Base-by-base conservation (phyloP, 2,797 vertebrate genomes). In the Acomys russatus region DNA sequence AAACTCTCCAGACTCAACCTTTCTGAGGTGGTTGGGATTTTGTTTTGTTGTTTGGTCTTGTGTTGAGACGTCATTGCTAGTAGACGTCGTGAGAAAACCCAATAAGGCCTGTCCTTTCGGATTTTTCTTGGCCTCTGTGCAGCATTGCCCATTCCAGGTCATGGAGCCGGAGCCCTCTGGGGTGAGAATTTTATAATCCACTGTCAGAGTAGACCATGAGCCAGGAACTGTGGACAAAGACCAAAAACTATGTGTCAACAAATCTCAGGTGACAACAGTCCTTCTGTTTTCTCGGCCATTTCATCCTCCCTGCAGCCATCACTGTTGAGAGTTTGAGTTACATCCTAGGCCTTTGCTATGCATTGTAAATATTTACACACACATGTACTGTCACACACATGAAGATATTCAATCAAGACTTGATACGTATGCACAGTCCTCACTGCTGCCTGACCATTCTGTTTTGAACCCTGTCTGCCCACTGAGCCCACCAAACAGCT, bases 381-480 rank as follows among this genome's bases (percentile, higher is more conserved):
- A 38, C 8, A 68, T 3, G 38, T 64, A 63, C 12, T 49, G 30
- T 30, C 56, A 44, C 44, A 44, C 44, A 44, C 44, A 44, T 44
- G 44, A 44, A 44, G 56, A 17, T 56, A 38, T 61, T 82, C 38
- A 61, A 51, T 6, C 28, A 22, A 33, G 44, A 4, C 25, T 70
- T 4, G 6, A 61, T 74, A 23, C 0, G 0, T 3, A 9, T 51
- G 54, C 49, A 38, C 30, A 11, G 23, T n/a, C 35, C 9, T 49
- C 6, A n/a, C 22, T 35, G 28, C 17, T 78, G 77, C n/a, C 71
- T 44, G 30, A 35, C 83, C 49, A 18, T 51, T 38, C 73, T 80
- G 3, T 6, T 91, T 64, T 76, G 63, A 59, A 44, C 11, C 25
- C 15, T 10, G 1, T 70, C 25, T 30, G 33, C 9, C 20, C 56